phyloP scores from a whole-genome alignment of 2,113 vertebrate genomes.

The Eretmochelys imbricata region DNA sequence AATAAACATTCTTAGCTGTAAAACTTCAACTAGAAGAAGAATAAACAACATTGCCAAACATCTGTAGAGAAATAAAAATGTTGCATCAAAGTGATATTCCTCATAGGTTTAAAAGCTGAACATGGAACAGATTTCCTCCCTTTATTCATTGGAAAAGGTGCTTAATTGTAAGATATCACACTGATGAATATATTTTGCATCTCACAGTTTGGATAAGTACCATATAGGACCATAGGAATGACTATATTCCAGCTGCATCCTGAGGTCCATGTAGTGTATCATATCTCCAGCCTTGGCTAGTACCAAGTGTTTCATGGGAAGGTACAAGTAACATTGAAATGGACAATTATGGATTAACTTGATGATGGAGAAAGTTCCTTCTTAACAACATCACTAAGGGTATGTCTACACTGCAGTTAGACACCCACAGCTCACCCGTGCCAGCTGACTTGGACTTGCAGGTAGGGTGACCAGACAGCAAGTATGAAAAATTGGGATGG shows the following conservation, averaged over 20 bases:
- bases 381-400: constrained; percentile 4
- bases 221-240: not conserved
- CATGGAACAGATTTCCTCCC: not conserved
- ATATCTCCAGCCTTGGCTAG: accelerated
- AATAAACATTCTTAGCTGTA: constrained; percentile 35
- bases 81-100: not conserved
- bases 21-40: constrained; percentile 40
- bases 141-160: not conserved
- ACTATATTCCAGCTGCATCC: not conserved
- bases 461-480: not conserved
- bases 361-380: constrained; percentile 2
- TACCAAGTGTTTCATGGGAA: not conserved
- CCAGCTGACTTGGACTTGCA: not conserved
- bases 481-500: too few species aligned
- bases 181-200: not conserved
- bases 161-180: not conserved
- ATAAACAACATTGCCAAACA: constrained; percentile 31
- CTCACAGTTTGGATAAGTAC: accelerated
- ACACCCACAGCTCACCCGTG: not conserved
- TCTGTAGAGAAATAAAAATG: not conserved
- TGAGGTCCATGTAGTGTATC: not conserved
- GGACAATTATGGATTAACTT: not conserved
- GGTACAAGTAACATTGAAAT: constrained; percentile 10
- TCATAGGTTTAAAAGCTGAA: not conserved
- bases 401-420: not conserved